A percentile compares a stretch with the other conserved stretches of the same genome.
Evolutionary conservation across 2,797 vertebrate genomes (phyloP).

Genomic region (Pteronotus mesoamericanus): DNA sequence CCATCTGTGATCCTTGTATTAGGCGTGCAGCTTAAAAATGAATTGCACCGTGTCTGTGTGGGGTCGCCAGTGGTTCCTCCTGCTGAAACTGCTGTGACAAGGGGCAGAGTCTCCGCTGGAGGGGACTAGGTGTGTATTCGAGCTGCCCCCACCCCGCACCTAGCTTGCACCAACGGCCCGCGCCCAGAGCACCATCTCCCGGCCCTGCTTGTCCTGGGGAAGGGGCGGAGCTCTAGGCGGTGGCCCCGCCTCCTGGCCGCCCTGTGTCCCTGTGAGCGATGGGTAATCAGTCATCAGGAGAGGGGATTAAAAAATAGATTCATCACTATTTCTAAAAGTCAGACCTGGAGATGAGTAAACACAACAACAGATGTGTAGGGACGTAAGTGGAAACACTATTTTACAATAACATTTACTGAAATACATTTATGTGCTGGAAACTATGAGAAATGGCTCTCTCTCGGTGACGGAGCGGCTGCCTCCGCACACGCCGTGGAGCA

Average conservation of each 20-base stretch:
- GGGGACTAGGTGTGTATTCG: constrained; percentile 63
- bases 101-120: constrained; percentile 50
- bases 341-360: constrained; percentile 68
- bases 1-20: neutral
- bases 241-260: constrained; percentile 13
- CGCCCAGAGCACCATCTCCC: constrained; percentile 57
- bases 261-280: constrained; percentile 56
- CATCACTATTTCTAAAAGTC: constrained; percentile 71
- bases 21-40: neutral
- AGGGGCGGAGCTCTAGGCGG: constrained; percentile 38
- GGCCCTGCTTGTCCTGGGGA: constrained; percentile 59
- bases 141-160: constrained; percentile 59
- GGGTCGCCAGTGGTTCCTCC: constrained; percentile 45
- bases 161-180: constrained; percentile 59
- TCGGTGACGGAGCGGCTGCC: constrained; percentile 69
- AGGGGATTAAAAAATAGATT: constrained; percentile 73
- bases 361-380: constrained; percentile 71
- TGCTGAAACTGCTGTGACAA: constrained; percentile 50
- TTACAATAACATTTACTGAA: constrained; percentile 68
- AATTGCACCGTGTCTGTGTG: constrained; percentile 32
- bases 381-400: constrained; percentile 71
- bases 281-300: constrained; percentile 71
- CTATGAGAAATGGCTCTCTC: constrained; percentile 72
- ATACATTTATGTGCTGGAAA: constrained; percentile 69
- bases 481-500: constrained; percentile 40